Evolutionary conservation across 2,888 invertebrate species (phyloP), one percentile per base, ranked within the genome.

Genomic region (Heliconius hortense): DNA sequence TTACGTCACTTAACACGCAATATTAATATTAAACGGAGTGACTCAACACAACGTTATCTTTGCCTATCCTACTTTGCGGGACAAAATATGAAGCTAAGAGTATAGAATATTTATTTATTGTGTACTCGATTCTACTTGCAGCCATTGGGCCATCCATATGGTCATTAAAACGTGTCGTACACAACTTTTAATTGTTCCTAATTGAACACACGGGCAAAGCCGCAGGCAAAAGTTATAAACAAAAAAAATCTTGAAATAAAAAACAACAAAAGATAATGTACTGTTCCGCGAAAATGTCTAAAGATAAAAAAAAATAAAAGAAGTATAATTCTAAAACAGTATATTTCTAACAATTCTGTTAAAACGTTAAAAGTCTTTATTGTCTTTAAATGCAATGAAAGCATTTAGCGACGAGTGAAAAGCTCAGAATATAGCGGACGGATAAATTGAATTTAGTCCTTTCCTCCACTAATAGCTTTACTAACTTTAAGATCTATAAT

Each of bases 341-440:
- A 35, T 43, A 66, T 66, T 66, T 66, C 66, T 43, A 66, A 39
- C 66, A 43, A 66, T 66, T 66, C 7, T 8, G 39, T 24, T 24
- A 24, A 66, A 66, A 66, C 66, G 39, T 24, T 66, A 43, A 66
- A 66, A 66, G 66, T 66, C 66, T 66, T 66, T 66, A 66, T 66
- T 69, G 31, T 69, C 69, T 69, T 31, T 56, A 69, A 66, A 56
- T 56, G 48, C 69, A 69, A 69, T 56, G 56, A 69, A 69, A 69
- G 69, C 69, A 56, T 56, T 69, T 31, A 56, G n/a, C 69, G 53
- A 53, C 53, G n/a, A 69, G 69, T 69, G 31, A 66, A 69, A 56
- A 69, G 56, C 69, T 69, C 56, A 56, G 69, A 31, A 10, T 56
- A 56, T 24, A 53, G 31, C 56, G 69, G 31, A 69, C 31, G 35